Evolutionary conservation across 2,797 vertebrate genomes (phyloP).

Genomic region (Phataginus tricuspis): DNA sequence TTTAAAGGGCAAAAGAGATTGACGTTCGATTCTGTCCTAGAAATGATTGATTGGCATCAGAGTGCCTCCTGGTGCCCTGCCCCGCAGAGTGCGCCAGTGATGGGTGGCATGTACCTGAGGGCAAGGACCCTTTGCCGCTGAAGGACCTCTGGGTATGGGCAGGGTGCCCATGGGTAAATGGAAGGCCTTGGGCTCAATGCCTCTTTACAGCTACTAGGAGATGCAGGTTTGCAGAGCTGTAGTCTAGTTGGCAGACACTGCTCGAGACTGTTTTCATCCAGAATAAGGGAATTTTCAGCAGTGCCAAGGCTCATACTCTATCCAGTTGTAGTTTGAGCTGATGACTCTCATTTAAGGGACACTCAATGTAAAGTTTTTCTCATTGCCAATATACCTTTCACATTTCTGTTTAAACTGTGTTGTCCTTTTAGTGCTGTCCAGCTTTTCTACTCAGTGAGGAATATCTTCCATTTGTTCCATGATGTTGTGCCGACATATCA

Average conservation of each 20-base stretch:
- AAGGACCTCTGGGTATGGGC: slow-evolving; percentile 23
- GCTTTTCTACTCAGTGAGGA: slow-evolving; percentile 95
- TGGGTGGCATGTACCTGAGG: slow-evolving; percentile 72
- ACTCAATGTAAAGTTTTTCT: neutral
- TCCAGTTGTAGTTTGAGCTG: neutral
- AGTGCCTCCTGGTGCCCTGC: slow-evolving; percentile 49
- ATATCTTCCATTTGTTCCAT: slow-evolving; percentile 97
- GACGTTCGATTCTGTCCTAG: slow-evolving; percentile 48
- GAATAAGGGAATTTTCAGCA: neutral
- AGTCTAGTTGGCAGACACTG: slow-evolving; percentile 22
- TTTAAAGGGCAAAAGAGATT: slow-evolving; percentile 68
- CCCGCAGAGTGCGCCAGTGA: slow-evolving; percentile 38
- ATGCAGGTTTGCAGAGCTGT: neutral
- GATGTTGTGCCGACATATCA: slow-evolving; percentile 98
- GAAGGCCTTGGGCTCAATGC: slow-evolving; percentile 33
- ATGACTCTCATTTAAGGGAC: neutral
- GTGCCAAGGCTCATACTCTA: neutral
- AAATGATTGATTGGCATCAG: slow-evolving; percentile 68
- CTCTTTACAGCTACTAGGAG: neutral
- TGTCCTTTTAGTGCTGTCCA: slow-evolving; percentile 90
- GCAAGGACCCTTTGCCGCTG: slow-evolving; percentile 68
- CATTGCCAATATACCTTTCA: neutral
- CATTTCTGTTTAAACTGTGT: neutral
- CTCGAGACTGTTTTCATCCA: neutral
- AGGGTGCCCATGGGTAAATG: slow-evolving; percentile 57